Evolutionary conservation across 1,140 invertebrate genomes (phyloP), one percentile per base, ranked within the genome.

Genomic region (Caenorhabditis brenneri): DNA sequence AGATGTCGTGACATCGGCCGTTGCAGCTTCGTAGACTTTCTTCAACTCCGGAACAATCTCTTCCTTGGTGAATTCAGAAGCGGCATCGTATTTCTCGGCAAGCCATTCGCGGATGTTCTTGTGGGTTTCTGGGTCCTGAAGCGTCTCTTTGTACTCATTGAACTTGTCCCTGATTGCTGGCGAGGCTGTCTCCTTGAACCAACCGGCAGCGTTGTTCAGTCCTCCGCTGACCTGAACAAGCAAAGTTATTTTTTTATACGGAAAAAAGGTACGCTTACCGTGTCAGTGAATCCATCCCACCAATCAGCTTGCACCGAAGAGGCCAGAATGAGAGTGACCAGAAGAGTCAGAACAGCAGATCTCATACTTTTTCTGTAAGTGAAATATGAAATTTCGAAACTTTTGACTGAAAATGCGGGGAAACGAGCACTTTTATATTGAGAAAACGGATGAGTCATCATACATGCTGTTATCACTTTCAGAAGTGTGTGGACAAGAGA

Each of bases 1-100:
- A 6, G n/a, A 22, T 1, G 65, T 74, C 6, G 65, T 74, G 15
- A 74, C 79, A 16, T 84, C 85, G 24, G 85, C 65, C 0, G 83
- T 86, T 2, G 83, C 85, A 5, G 85, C 85, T 33, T 81, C 84
- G 53, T 86, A 86, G 78, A 86, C 87, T 46, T 86, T 86, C 80
- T 86, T 81, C 79, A 85, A 29, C 29, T 86, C 85, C 4, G 85
- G 85, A 1, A 85, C 33, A 58, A 86, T 80, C 65, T 86, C 85
- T 16, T 86, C 60, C 36, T 86, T 78, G 12, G 84, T 80, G 78
- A 86, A 86, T 48, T 86, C 81, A 10, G 85, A 81, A 4, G 81
- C 74, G 24, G 60, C 60, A 0, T 81, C 79, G 79, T 81, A 81
- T 51, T 86, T 86, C 65, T 85, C 79, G 15, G 46, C 22, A 10